Evolutionary conservation across 2,113 vertebrate genomes (phyloP), one percentile per base, ranked within the genome.

Genomic region (Mormyrus iriodes): DNA sequence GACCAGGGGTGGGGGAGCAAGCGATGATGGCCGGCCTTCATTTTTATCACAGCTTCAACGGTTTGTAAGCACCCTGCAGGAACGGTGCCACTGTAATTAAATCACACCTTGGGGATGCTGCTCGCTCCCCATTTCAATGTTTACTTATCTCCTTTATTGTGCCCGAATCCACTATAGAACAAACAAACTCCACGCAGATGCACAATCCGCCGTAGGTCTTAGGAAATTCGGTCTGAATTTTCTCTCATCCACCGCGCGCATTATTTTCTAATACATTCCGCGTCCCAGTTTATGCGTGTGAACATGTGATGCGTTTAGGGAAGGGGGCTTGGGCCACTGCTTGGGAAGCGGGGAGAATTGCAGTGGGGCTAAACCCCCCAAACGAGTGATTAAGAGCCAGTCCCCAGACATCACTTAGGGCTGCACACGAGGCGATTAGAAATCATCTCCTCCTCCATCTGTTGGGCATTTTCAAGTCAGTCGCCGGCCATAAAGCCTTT

Each of bases 361-460:
- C 85, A 52, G 51, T 39, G 21, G 84, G 58, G 27, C 24, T 65
- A 82, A 53, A 31, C 21, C 51, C 89, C 65, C 35, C 46, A 87
- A 55, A 46, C 31, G 61, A 79, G 65, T 39, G 61, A 89, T 86
- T 65, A 65, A 27, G 4, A 44, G 10, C 31, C 27, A 46, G 61
- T 82, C 51, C 73, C 69, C 86, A 52, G 52, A 82, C 69, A 90
- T 55, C 65, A 48, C 35, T 79, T 27, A 52, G 31, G 51, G 73
- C n/a, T 86, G 35, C n/a, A 15, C 24, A 51, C 65, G 19, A 31
- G n/a, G 42, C 58, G 83, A 85, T 69, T 86, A 61, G 46, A 52
- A 53, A 87, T 76, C 89, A 86, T n/a, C 69, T 79, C 89, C 69
- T 19, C 19, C 39, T 79, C 89, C 86, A 88, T 83, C 89, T 87